phyloP scores from a whole-genome alignment of 2,113 vertebrate genomes.

The Microcebus tavaratra region DNA sequence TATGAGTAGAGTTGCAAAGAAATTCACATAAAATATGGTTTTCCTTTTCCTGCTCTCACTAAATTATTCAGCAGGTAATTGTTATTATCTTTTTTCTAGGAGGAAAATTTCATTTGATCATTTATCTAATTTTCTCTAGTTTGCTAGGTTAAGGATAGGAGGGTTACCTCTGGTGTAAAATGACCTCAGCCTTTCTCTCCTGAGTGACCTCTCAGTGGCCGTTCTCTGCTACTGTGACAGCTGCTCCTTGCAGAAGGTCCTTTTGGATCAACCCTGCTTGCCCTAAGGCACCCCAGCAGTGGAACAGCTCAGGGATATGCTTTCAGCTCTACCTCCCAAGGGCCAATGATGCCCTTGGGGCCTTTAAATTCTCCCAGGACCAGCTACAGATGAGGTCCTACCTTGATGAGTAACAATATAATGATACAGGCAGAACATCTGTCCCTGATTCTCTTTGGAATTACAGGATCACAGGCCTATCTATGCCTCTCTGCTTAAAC shows the following conservation, averaged over 20 bases:
- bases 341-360: neutral
- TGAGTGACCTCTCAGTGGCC: neutral
- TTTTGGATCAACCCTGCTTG: neutral
- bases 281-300: neutral
- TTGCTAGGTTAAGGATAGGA: neutral
- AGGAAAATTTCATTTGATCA: neutral
- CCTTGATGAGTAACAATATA: neutral
- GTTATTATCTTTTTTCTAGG: neutral
- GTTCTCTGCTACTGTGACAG: neutral
- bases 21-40: neutral
- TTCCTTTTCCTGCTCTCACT: neutral
- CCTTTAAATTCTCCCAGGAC: neutral
- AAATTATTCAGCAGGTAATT: neutral
- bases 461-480: neutral
- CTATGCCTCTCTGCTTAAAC: neutral
- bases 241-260: neutral
- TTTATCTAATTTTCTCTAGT: slow-evolving; percentile 17
- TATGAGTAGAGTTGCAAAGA: neutral
- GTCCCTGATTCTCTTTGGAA: neutral
- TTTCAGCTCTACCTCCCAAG: neutral
- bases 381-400: neutral
- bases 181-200: neutral
- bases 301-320: neutral
- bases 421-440: neutral
- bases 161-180: neutral